These are phyloP conservation scores for Athalia cordata DNA, from an alignment of 2,888 invertebrate species.

Conservation along the genomic window DNA sequence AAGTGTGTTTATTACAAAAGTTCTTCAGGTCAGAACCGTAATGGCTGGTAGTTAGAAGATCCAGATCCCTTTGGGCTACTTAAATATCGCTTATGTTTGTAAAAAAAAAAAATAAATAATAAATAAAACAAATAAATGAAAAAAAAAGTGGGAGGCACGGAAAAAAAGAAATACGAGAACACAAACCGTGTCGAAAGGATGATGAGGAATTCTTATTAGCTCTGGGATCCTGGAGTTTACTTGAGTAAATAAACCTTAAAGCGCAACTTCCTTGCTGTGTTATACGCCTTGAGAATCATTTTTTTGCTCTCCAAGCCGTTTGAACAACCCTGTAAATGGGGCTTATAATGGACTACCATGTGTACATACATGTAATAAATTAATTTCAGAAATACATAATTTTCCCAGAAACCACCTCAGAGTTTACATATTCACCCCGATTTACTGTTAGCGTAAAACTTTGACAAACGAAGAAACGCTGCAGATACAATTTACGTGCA, in stretches of 20 bases:
- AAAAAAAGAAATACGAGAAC: background rate
- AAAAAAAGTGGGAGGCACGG: background rate
- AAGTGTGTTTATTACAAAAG: constrained; percentile 38
- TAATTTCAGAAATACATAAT: background rate
- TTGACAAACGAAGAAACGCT: background rate
- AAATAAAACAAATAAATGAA: background rate
- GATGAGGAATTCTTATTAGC: background rate
- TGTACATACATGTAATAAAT: background rate
- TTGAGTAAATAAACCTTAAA: too few species aligned
- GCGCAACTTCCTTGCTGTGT: background rate
- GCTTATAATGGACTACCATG: background rate
- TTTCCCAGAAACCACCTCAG: too few species aligned
- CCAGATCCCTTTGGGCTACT: constrained; percentile 35
- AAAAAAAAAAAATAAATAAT: background rate
- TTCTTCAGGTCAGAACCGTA: constrained; percentile 33
- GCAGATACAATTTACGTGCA: too few species aligned
- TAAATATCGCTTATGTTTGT: constrained; percentile 29
- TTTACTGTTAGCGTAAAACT: background rate
- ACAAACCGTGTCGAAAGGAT: background rate
- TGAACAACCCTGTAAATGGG: background rate
- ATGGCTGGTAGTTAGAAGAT: constrained; percentile 27
- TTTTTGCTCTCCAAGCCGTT: background rate
- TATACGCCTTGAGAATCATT: background rate
- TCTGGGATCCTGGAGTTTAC: too few species aligned
- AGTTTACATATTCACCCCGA: too few species aligned